Evolutionary conservation across 2,113 vertebrate species (phyloP).

Genomic region (Spizaetus ornatus): DNA sequence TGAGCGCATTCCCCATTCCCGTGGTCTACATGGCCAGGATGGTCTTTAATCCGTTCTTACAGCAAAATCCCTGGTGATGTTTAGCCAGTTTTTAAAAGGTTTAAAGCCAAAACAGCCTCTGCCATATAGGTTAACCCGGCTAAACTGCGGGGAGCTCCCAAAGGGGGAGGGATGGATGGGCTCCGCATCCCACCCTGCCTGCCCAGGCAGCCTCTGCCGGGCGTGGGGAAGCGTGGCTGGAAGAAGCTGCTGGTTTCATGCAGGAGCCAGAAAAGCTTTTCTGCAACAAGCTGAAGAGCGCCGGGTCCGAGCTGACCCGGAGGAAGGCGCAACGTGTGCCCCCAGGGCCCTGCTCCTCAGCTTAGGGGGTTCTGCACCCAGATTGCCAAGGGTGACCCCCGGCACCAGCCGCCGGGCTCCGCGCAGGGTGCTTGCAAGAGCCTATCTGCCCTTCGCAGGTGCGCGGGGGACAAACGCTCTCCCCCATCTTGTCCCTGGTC

Average conservation of each 20-base stretch:
- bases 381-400: neutral
- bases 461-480: accelerated
- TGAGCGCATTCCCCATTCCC: accelerated
- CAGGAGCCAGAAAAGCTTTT: constrained; percentile 27
- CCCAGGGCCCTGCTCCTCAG: neutral
- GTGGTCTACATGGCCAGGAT: neutral
- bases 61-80: neutral
- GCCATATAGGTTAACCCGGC: accelerated
- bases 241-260: constrained; percentile 16
- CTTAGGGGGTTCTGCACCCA: neutral
- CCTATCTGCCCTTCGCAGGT: neutral
- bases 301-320: neutral
- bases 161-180: neutral
- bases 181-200: neutral
- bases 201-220: neutral
- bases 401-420: neutral
- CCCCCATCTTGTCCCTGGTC: too few relatives aligned
- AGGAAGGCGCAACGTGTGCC: accelerated
- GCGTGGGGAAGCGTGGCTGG: neutral
- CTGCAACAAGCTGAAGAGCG: neutral
- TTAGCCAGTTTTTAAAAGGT: neutral
- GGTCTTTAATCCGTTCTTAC: neutral
- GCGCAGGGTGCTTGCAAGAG: neutral
- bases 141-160: neutral
- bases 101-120: neutral